phyloP scores from a whole-genome alignment of 2,113 vertebrate genomes.

The Riparia riparia region DNA sequence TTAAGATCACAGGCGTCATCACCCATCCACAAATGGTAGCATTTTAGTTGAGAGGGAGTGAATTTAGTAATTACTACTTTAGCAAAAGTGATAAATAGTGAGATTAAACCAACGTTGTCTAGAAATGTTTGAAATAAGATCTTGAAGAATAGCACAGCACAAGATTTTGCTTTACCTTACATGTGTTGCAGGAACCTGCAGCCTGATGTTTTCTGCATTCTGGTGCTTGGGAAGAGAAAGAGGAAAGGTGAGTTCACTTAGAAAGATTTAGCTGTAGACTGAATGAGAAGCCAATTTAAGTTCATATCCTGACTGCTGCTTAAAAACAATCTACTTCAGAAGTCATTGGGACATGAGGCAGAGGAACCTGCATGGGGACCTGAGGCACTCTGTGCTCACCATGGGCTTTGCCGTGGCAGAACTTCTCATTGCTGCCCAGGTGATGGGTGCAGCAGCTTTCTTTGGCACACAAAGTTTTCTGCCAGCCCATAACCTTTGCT shows the following conservation, averaged over 20 bases:
- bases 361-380: not conserved
- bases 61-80: not conserved
- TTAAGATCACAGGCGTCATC: not conserved
- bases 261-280: not conserved
- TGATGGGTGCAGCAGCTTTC: constrained; percentile 15
- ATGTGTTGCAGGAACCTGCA: constrained; percentile 77
- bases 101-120: not conserved
- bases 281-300: not conserved
- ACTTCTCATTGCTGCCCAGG: not conserved
- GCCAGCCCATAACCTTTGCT: constrained; percentile 42
- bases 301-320: not conserved
- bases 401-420: not conserved
- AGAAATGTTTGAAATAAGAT: not conserved
- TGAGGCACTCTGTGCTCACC: not conserved
- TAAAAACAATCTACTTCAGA: not conserved
- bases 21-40: not conserved
- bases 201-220: constrained; percentile 72
- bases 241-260: not conserved
- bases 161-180: constrained; percentile 71
- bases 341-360: not conserved
- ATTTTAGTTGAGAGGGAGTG: not conserved
- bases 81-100: not conserved
- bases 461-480: not conserved
- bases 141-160: not conserved
- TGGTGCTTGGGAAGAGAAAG: constrained; percentile 67